phyloP scores from a whole-genome alignment of 2,113 vertebrate genomes.

The Hippocampus guttulatus region DNA sequence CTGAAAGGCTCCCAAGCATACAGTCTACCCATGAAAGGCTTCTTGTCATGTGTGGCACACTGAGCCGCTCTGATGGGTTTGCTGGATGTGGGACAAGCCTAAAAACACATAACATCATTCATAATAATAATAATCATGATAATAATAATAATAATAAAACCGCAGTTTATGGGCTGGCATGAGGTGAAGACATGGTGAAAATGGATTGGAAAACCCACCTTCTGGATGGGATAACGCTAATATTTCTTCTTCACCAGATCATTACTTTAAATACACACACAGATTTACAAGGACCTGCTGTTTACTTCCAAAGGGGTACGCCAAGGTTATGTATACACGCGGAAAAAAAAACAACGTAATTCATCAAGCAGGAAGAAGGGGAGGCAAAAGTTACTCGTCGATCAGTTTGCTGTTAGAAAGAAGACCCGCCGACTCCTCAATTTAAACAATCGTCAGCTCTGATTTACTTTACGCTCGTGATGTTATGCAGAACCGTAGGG shows the following conservation, averaged over 20 bases:
- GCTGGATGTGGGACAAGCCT: constrained; percentile 85
- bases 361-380: not conserved
- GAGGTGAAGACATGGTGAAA: no score
- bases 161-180: no score
- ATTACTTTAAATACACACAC: not conserved
- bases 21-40: constrained; percentile 91
- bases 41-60: constrained; percentile 89
- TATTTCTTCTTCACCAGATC: not conserved
- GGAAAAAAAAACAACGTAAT: not conserved
- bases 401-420: not conserved
- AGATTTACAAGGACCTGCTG: not conserved
- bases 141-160: no score
- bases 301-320: not conserved
- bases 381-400: not conserved
- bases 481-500: constrained; percentile 24
- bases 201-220: not conserved
- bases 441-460: constrained; percentile 40
- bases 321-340: not conserved
- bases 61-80: constrained; percentile 84
- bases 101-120: constrained; percentile 26
- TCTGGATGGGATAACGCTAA: not conserved
- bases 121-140: not conserved
- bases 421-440: not conserved
- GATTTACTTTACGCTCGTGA: constrained; percentile 39
- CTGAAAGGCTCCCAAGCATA: constrained; percentile 96